Evolutionary conservation across 2,113 vertebrate genomes (phyloP), one percentile per base, ranked within the genome.

Genomic region (Callipepla squamata): DNA sequence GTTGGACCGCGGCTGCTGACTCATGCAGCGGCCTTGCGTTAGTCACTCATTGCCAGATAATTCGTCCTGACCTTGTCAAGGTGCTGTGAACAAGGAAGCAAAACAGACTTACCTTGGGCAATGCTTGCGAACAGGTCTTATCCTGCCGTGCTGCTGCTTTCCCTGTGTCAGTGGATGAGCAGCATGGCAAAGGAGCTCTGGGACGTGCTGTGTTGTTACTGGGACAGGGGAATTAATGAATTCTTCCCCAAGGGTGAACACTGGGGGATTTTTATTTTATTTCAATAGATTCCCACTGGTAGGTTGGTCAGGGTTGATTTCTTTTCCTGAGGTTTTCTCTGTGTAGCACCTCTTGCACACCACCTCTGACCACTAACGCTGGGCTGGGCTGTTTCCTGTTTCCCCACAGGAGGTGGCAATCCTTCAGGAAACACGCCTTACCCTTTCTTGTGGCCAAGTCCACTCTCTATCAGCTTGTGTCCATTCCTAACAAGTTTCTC

Each of bases 51-150:
- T 91, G 94, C 91, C 87, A 90, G 94, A 65, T 92, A 48, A 79
- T 90, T 91, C n/a, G n/a, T 61, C 76, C 91, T 93, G 94, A 95
- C 96, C 95, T 96, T 88, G 93, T 93, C 82, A 65, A 75, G 69
- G 76, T 42, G 53, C 88, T 1, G 28, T 82, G 78, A 96, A 94
- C 80, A 90, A 92, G 94, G 90, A 95, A 96, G 36, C 80, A 87
- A 94, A 92, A 94, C 79, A 95, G 85, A 80, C 73, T 82, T 62
- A 77, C 85, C 93, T 91, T 80, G 83, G 90, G 96, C 48, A 92
- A 73, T 75, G 76, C 63, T 15, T n/a, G 70, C 85, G 65, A 87
- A 94, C 85, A 93, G 75, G 93, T 91, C 83, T 85, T 47, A 72
- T 94, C 93, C 21, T 34, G 91, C 34, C 1, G 0, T 61, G n/a